A percentile compares a stretch with the other conserved stretches of the same genome.
These are phyloP conservation scores for Channallabes apus DNA, from an alignment of 2,797 vertebrate species.

Conservation along the genomic window DNA sequence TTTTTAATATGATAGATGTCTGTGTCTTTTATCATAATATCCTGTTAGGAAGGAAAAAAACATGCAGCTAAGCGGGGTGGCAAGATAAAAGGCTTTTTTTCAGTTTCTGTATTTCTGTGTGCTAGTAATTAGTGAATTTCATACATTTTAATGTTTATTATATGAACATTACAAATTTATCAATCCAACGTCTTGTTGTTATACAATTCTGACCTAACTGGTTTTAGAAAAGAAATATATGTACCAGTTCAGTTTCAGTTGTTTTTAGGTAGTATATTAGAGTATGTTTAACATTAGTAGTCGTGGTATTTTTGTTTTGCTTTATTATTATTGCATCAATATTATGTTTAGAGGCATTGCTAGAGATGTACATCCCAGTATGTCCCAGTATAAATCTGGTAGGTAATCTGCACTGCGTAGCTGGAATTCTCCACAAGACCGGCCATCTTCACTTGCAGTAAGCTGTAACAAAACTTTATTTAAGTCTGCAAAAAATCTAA, in stretches of 20 bases:
- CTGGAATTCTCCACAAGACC: too few relatives aligned
- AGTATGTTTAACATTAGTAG: background rate
- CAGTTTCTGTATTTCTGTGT: slow-evolving; percentile 2
- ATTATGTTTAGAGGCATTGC: background rate
- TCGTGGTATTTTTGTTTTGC: background rate
- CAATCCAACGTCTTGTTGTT: background rate
- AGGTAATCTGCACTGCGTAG: too few relatives aligned
- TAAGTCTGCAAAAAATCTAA: too few relatives aligned
- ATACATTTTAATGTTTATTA: background rate
- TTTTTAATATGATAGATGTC: background rate
- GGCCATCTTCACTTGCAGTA: too few relatives aligned
- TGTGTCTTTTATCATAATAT: slow-evolving; percentile 42
- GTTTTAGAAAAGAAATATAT: background rate
- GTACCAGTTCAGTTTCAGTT: background rate
- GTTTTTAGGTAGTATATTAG: background rate
- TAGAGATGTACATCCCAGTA: too few relatives aligned
- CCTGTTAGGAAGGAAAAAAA: slow-evolving; percentile 46
- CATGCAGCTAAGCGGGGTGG: slow-evolving; percentile 7
- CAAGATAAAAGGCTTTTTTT: slow-evolving; percentile 24
- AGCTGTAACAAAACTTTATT: too few relatives aligned
- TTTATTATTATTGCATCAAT: too few relatives aligned
- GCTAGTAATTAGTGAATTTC: background rate
- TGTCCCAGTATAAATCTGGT: too few relatives aligned
- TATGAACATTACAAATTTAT: background rate
- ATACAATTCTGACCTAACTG: background rate